Percentiles rank a stretch among this genome's conserved stretches.
These are phyloP conservation scores for Petrocephalus microphthalmus DNA, from an alignment of 2,113 vertebrate species.

Conservation along the genomic window DNA sequence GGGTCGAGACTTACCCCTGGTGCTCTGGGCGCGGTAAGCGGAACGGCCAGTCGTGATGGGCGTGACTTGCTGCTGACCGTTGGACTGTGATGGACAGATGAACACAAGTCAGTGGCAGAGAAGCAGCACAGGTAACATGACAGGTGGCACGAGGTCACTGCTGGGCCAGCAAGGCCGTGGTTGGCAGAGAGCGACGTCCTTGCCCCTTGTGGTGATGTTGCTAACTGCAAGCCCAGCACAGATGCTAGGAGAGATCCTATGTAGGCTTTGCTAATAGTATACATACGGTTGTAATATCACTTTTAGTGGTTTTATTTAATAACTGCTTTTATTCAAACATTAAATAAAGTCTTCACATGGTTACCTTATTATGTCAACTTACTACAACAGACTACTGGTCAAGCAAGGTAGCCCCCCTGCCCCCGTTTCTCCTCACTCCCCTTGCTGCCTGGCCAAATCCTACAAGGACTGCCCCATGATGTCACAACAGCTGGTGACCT, in stretches of 20 bases:
- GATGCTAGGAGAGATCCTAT: background rate
- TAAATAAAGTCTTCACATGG: background rate
- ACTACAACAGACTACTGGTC: background rate
- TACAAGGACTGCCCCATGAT: background rate
- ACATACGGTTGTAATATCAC: background rate
- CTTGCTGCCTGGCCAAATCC: background rate
- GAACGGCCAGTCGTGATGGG: background rate
- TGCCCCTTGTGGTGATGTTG: background rate
- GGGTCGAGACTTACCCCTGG: background rate
- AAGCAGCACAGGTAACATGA: background rate
- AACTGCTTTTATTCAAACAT: background rate
- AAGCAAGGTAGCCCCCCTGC: background rate
- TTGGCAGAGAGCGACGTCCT: background rate
- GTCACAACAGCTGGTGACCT: conserved; percentile 15
- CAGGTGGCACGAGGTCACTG: background rate
- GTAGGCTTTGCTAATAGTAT: background rate
- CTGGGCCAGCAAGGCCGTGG: background rate
- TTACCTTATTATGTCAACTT: background rate
- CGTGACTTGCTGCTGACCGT: background rate
- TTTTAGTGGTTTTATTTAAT: background rate
- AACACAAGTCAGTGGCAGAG: background rate
- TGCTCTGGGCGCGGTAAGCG: background rate
- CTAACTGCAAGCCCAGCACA: background rate
- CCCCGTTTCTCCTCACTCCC: background rate
- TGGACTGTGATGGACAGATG: background rate